Evolutionary conservation across 2,888 invertebrate genomes (phyloP), one percentile per base, ranked within the genome.

Genomic region (Pomacea canaliculata): DNA sequence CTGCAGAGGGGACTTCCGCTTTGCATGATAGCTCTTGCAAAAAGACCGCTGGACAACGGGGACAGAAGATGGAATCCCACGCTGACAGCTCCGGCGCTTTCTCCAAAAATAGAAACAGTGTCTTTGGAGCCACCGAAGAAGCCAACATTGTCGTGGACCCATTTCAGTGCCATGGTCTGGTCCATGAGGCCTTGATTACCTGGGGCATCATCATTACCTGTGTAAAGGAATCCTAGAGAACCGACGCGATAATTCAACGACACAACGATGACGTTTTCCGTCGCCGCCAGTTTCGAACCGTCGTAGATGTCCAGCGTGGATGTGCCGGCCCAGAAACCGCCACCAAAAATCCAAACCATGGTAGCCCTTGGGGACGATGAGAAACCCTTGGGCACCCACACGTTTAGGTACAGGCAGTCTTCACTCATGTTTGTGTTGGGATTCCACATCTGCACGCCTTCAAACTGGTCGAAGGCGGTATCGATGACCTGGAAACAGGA

Each of bases 391-490:
- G 98, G 98, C 59, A 96, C 96, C 97, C 97, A 98, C 80, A 98
- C 94, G 91, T 98, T 98, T 88, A 98, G 92, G 91, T 97, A 98
- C 10, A 98, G 93, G 89, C 98, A 99, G 92, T 98, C 98, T 92
- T 98, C 98, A 63, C 96, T 96, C 84, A 97, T 94, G 90, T 95
- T 95, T 19, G 97, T 97, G 89, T 97, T 97, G 1, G 97, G 96
- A 91, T 97, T 97, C 98, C 98, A 98, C 95, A 97, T 97, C 89
- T 96, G 96, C 89, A 96, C 96, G 51, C 96, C 97, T 19, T 71
- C 46, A 13, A 70, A 37, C 49, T 70, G 16, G 37, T 67, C 59
- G 49, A 79, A 79, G 9, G 18, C 18, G 0, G 59, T 59, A 60
- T 96, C 97, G 85, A 95, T 93, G 90, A 96, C 96, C 91, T 97